Evolutionary conservation across 2,797 vertebrate genomes (phyloP).

Genomic region (Urosaurus nigricauda): DNA sequence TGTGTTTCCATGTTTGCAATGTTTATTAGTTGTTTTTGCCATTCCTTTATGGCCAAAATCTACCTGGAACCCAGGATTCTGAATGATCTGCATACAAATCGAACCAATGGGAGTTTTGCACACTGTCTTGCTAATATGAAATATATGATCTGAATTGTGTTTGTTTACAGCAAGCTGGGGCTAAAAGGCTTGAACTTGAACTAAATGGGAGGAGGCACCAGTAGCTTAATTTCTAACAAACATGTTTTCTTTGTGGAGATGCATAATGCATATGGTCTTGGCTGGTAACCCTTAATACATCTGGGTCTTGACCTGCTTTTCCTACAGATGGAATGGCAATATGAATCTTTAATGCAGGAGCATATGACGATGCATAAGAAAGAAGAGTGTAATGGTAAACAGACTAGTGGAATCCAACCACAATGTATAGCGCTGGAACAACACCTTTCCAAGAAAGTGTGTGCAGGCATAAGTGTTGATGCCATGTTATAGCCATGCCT

Average conservation of each 20-base stretch:
- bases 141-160: neutral
- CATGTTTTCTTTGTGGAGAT: slow-evolving; percentile 8
- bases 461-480: neutral
- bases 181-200: neutral
- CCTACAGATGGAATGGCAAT: fast-evolving
- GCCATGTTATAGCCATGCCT: slow-evolving; percentile 21
- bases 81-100: neutral
- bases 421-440: slow-evolving; percentile 8
- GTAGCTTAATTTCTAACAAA: neutral
- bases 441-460: slow-evolving; percentile 33
- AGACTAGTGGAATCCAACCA: neutral
- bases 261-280: slow-evolving; percentile 24
- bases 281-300: slow-evolving; percentile 28
- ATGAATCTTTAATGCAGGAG: slow-evolving; percentile 38
- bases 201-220: neutral
- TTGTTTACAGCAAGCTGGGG: neutral
- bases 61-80: neutral
- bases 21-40: neutral
- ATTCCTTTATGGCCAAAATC: neutral
- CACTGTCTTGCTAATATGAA: neutral
- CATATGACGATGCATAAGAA: slow-evolving; percentile 4
- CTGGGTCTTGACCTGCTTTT: slow-evolving; percentile 24
- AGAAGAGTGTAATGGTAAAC: slow-evolving; percentile 20
- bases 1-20: too few species aligned
- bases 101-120: neutral